Base-by-base conservation (phyloP, 2,888 invertebrate genomes). In the Scaptomyza tumidula region DNA sequence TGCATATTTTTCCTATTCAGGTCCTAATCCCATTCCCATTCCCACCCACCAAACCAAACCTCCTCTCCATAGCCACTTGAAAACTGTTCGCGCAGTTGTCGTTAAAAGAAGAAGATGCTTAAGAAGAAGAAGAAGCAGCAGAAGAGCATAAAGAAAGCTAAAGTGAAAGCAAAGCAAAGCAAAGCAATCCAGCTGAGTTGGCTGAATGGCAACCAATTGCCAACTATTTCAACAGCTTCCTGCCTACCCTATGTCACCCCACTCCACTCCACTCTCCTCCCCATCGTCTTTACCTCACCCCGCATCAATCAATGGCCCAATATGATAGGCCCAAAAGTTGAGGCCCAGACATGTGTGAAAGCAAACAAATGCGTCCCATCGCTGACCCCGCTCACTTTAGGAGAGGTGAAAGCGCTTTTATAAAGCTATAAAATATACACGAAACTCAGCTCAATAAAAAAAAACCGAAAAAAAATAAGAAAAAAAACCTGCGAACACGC, bases 341-440 rank as follows among this genome's bases (percentile, higher is more conserved):
- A 57, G 72, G 62, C 63, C 65, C 66, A 65, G 78, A 80, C 70
- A 66, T 62, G 64, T 64, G 64, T 66, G 69, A 53, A 50, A 59
- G 52, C 24, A 24, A n/a, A 14, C 65, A 14, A n/a, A 13, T 63
- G 60, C 68, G 55, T 53, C 83, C 62, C 68, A 50, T 49, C 45
- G 62, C 59, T 75, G 79, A 80, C 82, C 75, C 81, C 75, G 69
- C 72, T 78, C 68, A 68, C 60, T 67, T 72, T 56, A 11, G 14
- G 64, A 61, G 80, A 69, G 78, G 59, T 70, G 77, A 73, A 69
- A 75, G 67, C 74, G 72, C 77, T 84, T 83, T 84, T 84, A 74
- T 84, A 88, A 84, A 80, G 61, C 81, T 55, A 86, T 84, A 84
- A 88, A 84, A 86, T 86, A 88, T 86, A 88, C 73, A 87, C 63